A percentile compares a stretch with the other conserved stretches of the same genome.
Conservation (phyloP, 2,888 invertebrate species). For the Drosophila tripunctata region DNA sequence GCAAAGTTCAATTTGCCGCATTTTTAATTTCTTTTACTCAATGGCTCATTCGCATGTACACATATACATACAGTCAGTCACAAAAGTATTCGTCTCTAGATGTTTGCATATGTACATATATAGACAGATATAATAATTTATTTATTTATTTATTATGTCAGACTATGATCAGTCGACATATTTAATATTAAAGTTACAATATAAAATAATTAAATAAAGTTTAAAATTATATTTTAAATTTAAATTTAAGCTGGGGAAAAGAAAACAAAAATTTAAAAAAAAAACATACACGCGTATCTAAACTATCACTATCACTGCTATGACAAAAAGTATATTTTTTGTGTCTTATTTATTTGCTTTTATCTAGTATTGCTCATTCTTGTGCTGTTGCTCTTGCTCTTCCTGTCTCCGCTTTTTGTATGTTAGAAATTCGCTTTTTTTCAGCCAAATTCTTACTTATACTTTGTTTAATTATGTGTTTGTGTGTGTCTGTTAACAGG, state of each 20-base stretch:
- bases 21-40: neutral
- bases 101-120: neutral
- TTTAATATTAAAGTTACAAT: too few relatives aligned
- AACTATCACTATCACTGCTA: constrained; percentile 1
- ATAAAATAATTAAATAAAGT: too few relatives aligned
- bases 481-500: constrained; percentile 3
- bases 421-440: neutral
- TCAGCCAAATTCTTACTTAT: neutral
- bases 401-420: neutral
- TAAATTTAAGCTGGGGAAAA: too few relatives aligned
- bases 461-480: neutral
- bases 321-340: neutral
- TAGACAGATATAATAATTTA: neutral
- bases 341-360: neutral
- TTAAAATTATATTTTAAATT: too few relatives aligned
- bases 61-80: neutral
- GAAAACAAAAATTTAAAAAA: too few relatives aligned
- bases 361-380: neutral
- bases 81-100: too few relatives aligned
- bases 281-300: neutral
- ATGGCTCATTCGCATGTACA: neutral
- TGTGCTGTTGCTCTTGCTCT: neutral
- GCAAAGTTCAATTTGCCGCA: constrained; percentile 30
- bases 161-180: too few relatives aligned
- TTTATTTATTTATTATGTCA: too few relatives aligned